Base-by-base conservation (phyloP, 1,140 invertebrate genomes). In the Papilio glaucus region DNA sequence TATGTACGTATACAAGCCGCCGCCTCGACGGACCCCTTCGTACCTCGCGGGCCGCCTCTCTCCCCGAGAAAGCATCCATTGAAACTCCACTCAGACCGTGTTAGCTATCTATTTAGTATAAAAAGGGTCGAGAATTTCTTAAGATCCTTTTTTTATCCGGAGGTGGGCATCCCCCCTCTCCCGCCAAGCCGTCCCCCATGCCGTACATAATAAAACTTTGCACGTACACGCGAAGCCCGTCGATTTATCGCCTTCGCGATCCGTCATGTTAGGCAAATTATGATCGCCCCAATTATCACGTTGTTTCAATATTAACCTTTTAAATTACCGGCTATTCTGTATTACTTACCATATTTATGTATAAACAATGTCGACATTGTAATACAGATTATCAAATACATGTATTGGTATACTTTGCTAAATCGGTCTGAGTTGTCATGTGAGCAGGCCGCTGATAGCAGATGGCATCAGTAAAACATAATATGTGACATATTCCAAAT, bases 61-160 rank as follows among this genome's bases (percentile, higher is more conserved):
- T 85, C 89, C 83, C 84, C 86, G 87, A 89, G 84, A 91, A 90
- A 91, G 91, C 88, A 91, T 93, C 91, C 88, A 93, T 93, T 93
- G 91, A 93, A 91, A 90, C 89, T 91, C 89, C 91, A 93, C 91
- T 93, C 88, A 91, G 89, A 80, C 85, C 87, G 89, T 93, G 91
- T 93, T 93, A 93, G 88, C 91, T 93, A 91, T 90, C 91, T 93
- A 90, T 93, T 93, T 93, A 93, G 91, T 91, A 91, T 91, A 93
- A 93, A 92, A 92, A 91, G 89, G 91, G 89, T 88, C 88, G 87
- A 88, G 86, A 85, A 86, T 88, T 90, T 92, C 82, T 84, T 75
- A 82, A 86, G 88, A 90, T 90, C 87, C 88, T 88, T 91, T 92
- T 33, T 93, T 93, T 90, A 91, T 85, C 88, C 84, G 79, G 74